These are phyloP conservation scores for Bradypodion ventrale DNA, from an alignment of 2,797 vertebrate genomes.

Conservation along the genomic window DNA sequence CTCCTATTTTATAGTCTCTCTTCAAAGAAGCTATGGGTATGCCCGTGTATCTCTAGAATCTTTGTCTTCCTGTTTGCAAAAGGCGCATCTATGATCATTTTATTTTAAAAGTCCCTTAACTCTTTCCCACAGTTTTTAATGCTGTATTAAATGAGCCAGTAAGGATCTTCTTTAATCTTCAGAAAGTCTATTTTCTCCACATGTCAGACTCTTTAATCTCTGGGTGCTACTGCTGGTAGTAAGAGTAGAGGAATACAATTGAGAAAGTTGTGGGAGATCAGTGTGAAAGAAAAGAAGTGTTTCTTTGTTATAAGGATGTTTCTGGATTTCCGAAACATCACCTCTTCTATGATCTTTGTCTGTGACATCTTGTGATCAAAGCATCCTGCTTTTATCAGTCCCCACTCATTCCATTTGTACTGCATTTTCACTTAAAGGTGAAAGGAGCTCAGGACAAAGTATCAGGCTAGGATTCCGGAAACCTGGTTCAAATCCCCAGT, in stretches of 20 bases:
- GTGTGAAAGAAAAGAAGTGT: neutral
- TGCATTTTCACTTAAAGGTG: neutral
- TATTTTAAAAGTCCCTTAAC: neutral
- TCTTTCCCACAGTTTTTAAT: neutral
- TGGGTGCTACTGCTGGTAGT: neutral
- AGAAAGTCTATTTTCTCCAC: neutral
- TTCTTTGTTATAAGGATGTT: neutral
- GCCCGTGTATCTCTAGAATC: neutral
- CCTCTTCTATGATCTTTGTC: neutral
- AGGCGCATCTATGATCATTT: neutral
- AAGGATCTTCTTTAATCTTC: neutral
- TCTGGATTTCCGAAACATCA: neutral
- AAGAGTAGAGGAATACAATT: neutral
- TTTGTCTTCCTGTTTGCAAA: neutral
- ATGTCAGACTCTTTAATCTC: neutral
- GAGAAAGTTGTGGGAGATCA: neutral
- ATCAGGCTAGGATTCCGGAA: too few relatives aligned
- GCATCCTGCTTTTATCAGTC: neutral
- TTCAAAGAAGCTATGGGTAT: neutral
- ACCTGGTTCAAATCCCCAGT: too few relatives aligned
- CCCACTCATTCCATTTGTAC: slow-evolving; percentile 2
- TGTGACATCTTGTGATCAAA: neutral
- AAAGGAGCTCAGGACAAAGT: accelerated
- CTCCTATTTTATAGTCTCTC: neutral
- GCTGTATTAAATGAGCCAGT: neutral